Percentiles rank a stretch among this genome's conserved stretches.
Conservation (phyloP, 2,113 vertebrate genomes). For the Phasianus colchicus region DNA sequence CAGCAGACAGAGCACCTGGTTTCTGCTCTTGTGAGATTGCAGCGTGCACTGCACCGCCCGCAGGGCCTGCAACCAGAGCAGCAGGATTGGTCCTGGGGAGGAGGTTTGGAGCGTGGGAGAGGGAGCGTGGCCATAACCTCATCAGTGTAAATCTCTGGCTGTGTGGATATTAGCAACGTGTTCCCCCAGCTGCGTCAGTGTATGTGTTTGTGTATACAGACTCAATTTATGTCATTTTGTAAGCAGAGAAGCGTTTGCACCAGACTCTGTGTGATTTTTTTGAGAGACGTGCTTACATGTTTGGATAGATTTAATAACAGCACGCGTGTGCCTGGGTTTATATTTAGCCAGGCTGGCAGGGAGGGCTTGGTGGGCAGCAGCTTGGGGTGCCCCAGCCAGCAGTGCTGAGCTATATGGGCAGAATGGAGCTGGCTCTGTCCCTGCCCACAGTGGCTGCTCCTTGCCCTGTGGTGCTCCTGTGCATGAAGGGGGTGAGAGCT, state of each 20-base stretch:
- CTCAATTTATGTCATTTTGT: conserved; percentile 31
- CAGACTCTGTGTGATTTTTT: neutral
- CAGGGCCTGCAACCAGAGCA: neutral
- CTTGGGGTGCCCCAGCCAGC: neutral
- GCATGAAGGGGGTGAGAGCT: accelerated
- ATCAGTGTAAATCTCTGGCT: conserved; percentile 10
- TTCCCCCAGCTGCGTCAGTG: conserved; percentile 28
- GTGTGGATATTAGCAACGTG: conserved; percentile 39
- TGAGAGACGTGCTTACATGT: conserved; percentile 3
- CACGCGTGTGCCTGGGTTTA: neutral
- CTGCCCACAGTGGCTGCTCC: neutral
- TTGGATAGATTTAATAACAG: conserved; percentile 46
- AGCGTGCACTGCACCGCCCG: accelerated
- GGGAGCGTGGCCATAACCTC: neutral
- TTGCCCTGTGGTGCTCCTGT: neutral
- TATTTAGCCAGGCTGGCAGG: conserved; percentile 7
- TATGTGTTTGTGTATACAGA: conserved; percentile 36
- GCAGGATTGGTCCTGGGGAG: neutral
- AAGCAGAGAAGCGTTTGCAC: conserved; percentile 27
- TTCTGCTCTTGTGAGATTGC: neutral
- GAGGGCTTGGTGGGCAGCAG: neutral
- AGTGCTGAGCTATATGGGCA: neutral
- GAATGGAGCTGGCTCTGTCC: neutral
- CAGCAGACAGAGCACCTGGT: neutral
- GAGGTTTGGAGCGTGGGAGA: neutral